Evolutionary conservation across 2,888 invertebrate genomes (phyloP), one percentile per base, ranked within the genome.

Genomic region (Pristionchus maxplancki): DNA sequence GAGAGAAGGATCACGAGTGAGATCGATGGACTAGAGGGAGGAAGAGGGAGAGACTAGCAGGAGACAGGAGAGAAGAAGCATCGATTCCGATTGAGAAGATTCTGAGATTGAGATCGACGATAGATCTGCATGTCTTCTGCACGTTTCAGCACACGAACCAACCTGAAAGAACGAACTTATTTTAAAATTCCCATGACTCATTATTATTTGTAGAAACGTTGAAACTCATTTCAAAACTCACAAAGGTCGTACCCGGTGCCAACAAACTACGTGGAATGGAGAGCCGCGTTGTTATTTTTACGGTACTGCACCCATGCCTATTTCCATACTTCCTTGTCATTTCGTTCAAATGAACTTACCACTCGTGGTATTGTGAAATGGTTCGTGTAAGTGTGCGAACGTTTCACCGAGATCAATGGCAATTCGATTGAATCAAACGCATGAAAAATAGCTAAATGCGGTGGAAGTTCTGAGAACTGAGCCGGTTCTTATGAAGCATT

Each of bases 61-160:
- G 86, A 87, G 37, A 87, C 86, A 9, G 86, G 86, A 31, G 86
- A 87, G 71, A 87, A 87, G 86, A 87, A 87, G 50, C 86, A 87
- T 67, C 86, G 44, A 40, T 71, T 87, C 9, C 86, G 44, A 40
- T 87, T 67, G 86, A 87, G 64, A 17, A 71, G 31, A 37, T 87
- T 50, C 34, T 87, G 71, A 15, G 86, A 67, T n/a, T 67, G 44
- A 48, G 78, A 78, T 50, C 86, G 67, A 50, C 86, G 44, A 34
- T 64, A 71, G 44, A 58, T 44, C 28, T 87, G 50, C 31, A 67
- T 34, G 50, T 87, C 71, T 8, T n/a, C 44, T 1, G 50, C 78
- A 4, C 78, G 78, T 48, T 78, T 78, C 28, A 78, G 78, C n/a
- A 78, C 78, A 17, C 78, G 78, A 2, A 78, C 34, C 48, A 78